A percentile compares a stretch with the other conserved stretches of the same genome.
Conservation (phyloP, 1,140 invertebrate genomes). For the Ericerus pela region DNA sequence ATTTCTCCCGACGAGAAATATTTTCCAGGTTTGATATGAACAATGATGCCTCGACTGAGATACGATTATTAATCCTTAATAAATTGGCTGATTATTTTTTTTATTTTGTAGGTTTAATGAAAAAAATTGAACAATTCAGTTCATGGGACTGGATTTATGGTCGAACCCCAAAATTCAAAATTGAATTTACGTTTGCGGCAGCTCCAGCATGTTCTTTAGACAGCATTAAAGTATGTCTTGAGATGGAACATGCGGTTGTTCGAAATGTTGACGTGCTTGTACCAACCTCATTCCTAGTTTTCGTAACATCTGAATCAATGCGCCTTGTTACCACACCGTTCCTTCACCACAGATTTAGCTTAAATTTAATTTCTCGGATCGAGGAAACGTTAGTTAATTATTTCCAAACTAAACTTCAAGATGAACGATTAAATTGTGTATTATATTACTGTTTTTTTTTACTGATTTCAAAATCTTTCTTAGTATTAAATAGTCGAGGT, state of each 20-base stretch:
- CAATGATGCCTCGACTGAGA: not conserved
- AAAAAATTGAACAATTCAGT: constrained; percentile 45
- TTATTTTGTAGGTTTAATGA: constrained; percentile 42
- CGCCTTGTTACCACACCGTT: not conserved
- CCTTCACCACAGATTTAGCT: not conserved
- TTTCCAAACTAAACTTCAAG: not conserved
- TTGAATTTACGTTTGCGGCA: constrained; percentile 28
- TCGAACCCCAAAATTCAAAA: constrained; percentile 69
- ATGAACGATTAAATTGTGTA: not conserved
- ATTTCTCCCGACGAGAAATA: constrained; percentile 73
- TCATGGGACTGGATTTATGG: constrained; percentile 82
- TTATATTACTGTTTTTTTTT: too few relatives aligned
- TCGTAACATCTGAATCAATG: not conserved
- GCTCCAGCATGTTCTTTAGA: not conserved
- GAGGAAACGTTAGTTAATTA: not conserved
- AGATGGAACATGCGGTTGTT: constrained; percentile 14
- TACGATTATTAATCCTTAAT: not conserved
- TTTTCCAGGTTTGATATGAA: constrained; percentile 53
- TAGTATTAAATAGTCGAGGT: too few relatives aligned
- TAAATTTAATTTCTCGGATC: not conserved
- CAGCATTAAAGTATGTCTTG: not conserved
- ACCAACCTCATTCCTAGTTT: not conserved
- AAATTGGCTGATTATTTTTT: not conserved
- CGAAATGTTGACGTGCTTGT: constrained; percentile 3
- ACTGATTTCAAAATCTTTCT: too few relatives aligned